Evolutionary conservation across 2,113 vertebrate species (phyloP).

Genomic region (Cromileptes altivelis): DNA sequence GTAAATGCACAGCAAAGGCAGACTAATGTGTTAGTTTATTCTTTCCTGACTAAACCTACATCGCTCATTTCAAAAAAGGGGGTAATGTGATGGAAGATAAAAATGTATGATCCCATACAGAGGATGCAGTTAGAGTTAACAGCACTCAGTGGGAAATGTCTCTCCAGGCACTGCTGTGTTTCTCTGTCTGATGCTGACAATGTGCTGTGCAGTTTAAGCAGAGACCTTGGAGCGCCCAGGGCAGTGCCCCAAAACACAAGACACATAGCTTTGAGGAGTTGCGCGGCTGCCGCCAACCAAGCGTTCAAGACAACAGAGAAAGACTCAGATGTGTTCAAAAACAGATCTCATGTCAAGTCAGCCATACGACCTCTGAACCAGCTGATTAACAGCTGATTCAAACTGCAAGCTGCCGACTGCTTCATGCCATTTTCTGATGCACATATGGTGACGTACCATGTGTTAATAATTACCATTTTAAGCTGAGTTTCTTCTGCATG

Average conservation of each 20-base stretch:
- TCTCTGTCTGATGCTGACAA: conserved; percentile 14
- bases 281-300: neutral
- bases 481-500: neutral
- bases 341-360: neutral
- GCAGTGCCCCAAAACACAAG: conserved; percentile 26
- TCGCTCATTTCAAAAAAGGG: neutral
- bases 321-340: neutral
- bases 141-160: conserved; percentile 17
- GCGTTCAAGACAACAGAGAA: neutral
- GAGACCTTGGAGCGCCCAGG: conserved; percentile 12
- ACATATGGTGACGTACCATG: conserved; percentile 33
- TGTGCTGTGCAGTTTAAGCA: conserved; percentile 28
- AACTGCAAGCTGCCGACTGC: neutral
- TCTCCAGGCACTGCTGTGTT: conserved; percentile 22
- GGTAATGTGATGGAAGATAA: neutral
- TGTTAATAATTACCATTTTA: conserved; percentile 37
- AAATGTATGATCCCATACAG: neutral
- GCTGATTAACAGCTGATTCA: conserved; percentile 21
- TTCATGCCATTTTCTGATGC: conserved; percentile 15
- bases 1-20: neutral
- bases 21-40: neutral
- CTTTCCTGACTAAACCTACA: neutral
- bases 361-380: conserved; percentile 6
- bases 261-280: conserved; percentile 16
- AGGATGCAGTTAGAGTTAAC: conserved; percentile 21